Percentiles rank a stretch among this genome's conserved stretches.
These are phyloP conservation scores for Cyanoderma ruficeps DNA, from an alignment of 2,113 vertebrate genomes.

Conservation along the genomic window DNA sequence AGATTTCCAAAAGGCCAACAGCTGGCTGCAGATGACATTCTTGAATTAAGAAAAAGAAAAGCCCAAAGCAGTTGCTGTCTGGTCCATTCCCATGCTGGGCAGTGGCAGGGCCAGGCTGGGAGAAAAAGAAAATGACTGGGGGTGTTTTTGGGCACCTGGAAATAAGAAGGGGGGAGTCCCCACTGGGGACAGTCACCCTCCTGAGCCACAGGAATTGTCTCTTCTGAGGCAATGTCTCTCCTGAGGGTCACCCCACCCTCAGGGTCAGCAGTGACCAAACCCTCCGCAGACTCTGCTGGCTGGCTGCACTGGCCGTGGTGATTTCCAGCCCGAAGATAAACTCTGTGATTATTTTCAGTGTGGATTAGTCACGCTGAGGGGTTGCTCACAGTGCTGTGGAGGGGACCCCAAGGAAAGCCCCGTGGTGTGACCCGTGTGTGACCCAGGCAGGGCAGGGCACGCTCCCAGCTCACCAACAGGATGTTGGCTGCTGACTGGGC, in stretches of 20 bases:
- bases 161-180: not conserved
- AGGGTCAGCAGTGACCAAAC: not conserved
- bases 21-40: conserved; percentile 55
- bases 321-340: not conserved
- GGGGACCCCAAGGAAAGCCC: not conserved
- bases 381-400: not conserved
- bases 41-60: not conserved
- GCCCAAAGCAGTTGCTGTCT: not conserved
- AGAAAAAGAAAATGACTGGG: not conserved
- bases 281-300: not conserved
- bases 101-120: not conserved
- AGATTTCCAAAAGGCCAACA: conserved; percentile 43
- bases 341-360: not conserved
- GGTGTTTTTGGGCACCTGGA: not conserved
- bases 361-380: not conserved
- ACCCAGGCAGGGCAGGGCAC: not conserved
- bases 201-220: not conserved
- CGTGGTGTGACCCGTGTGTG: not conserved
- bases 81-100: not conserved
- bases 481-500: not conserved
- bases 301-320: not conserved
- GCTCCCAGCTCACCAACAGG: not conserved
- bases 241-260: not conserved
- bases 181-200: not conserved
- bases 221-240: not conserved